Evolutionary conservation across 2,888 invertebrate species (phyloP), one percentile per base, ranked within the genome.

Genomic region (Mallateleia sp.): DNA sequence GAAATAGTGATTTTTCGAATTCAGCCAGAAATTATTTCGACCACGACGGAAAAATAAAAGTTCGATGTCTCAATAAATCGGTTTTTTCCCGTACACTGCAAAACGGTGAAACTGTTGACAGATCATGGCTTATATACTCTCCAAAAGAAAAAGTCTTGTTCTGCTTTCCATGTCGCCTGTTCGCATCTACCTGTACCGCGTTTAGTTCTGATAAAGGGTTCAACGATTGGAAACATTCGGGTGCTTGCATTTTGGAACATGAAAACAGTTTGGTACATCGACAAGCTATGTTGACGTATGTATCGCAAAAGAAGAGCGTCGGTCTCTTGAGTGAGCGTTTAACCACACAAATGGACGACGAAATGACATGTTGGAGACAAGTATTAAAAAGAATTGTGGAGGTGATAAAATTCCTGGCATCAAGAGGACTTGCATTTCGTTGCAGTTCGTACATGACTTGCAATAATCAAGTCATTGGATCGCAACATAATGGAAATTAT

Each of bases 401-500:
- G 24, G 60, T 47, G 18, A 74, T 75, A 22, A 50, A 47, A 22
- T 54, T 42, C 25, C 38, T 75, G 34, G 42, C 75, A 20, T 75
- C 75, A 14, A 50, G 75, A 64, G 75, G 75, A 34, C 62, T 62
- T 3, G 47, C 75, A 18, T 62, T 71, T 5, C 54, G n/a, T n/a
- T n/a, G n/a, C n/a, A n/a, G n/a, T n/a, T n/a, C n/a, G n/a, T n/a
- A n/a, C n/a, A n/a, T n/a, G n/a, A n/a, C n/a, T n/a, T n/a, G 71
- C 9, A 25, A 71, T 22, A 71, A 71, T 71, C 20, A 71, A n/a
- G 22, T 24, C 28, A 32, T 71, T n/a, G 71, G 56, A 38, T 71
- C 71, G 11, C 14, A 32, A 15, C 28, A 89, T 47, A 93, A 91
- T 89, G 92, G 91, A 18, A 93, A 93, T 82, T 93, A 89, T 80